Percentiles rank a stretch among this genome's conserved stretches.
Conservation (phyloP, 2,888 invertebrate species). For the Dynastes hyllus region DNA sequence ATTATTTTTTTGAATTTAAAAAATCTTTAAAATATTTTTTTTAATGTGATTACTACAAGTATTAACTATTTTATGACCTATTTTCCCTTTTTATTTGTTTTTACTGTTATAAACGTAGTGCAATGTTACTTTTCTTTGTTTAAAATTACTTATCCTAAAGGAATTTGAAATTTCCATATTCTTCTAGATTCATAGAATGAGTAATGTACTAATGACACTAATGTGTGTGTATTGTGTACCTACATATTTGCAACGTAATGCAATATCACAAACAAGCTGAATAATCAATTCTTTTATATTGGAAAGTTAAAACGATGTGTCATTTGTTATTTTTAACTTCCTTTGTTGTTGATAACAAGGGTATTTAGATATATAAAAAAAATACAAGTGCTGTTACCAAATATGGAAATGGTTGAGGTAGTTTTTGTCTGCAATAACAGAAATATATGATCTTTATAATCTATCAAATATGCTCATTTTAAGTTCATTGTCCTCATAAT, state of each 20-base stretch:
- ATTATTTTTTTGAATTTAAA: no score
- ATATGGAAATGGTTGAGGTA: no score
- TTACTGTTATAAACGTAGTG: no score
- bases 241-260: background rate
- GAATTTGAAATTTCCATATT: slow-evolving; percentile 9
- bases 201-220: background rate
- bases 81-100: no score
- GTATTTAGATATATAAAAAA: slow-evolving; percentile 1
- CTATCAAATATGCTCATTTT: background rate
- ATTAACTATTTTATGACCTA: no score
- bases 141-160: background rate
- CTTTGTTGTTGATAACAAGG: slow-evolving; percentile 11
- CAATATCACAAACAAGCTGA: slow-evolving; percentile 17
- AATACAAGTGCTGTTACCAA: no score
- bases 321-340: slow-evolving; percentile 10
- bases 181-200: background rate
- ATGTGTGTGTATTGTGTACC: background rate
- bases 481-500: no score
- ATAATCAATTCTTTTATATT: slow-evolving; percentile 26
- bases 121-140: background rate
- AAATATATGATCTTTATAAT: background rate
- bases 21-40: no score
- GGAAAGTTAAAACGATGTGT: slow-evolving; percentile 22
- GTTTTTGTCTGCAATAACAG: background rate
- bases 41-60: no score